Percentiles rank a stretch among this genome's conserved stretches.
Conservation (phyloP, 2,888 invertebrate species). For the Chymomyza amoena region DNA sequence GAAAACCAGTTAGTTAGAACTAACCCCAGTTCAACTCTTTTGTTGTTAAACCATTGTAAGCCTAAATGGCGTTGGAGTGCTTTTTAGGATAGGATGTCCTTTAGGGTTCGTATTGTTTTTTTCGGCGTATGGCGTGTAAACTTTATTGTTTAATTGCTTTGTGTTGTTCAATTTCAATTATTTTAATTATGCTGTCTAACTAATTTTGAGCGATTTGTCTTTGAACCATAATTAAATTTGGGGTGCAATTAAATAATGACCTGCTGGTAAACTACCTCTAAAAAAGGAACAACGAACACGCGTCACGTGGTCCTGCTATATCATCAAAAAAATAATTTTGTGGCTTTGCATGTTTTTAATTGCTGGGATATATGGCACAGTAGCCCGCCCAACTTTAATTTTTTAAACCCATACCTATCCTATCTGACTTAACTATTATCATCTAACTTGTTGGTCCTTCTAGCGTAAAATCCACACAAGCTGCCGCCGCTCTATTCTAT, state of each 20-base stretch:
- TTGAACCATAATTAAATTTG: not conserved
- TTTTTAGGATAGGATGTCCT: not conserved
- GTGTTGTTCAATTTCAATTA: slow-evolving; percentile 54
- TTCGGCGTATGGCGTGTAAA: slow-evolving; percentile 1
- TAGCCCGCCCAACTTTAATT: not conserved
- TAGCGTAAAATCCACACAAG: not conserved
- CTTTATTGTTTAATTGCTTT: slow-evolving; percentile 19
- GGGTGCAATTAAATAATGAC: slow-evolving; percentile 7
- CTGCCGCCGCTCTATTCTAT: too few species aligned
- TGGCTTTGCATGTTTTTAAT: slow-evolving; percentile 11
- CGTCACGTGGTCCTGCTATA: slow-evolving; percentile 32
- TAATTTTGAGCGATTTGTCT: slow-evolving; percentile 66
- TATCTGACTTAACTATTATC: not conserved
- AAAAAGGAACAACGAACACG: slow-evolving; percentile 46
- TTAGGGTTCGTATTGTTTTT: slow-evolving; percentile 32
- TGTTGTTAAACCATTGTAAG: slow-evolving; percentile 20
- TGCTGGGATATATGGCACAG: not conserved
- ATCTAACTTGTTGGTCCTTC: not conserved
- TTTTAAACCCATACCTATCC: not conserved
- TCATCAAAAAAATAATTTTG: not conserved
- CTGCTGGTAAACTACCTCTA: not conserved
- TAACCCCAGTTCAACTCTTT: slow-evolving; percentile 25
- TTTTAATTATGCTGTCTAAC: slow-evolving; percentile 60
- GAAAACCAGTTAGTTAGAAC: slow-evolving; percentile 36
- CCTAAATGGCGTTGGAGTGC: slow-evolving; percentile 5